Evolutionary conservation across 2,113 vertebrate genomes (phyloP), one percentile per base, ranked within the genome.

Genomic region (Dascyllus trimaculatus): DNA sequence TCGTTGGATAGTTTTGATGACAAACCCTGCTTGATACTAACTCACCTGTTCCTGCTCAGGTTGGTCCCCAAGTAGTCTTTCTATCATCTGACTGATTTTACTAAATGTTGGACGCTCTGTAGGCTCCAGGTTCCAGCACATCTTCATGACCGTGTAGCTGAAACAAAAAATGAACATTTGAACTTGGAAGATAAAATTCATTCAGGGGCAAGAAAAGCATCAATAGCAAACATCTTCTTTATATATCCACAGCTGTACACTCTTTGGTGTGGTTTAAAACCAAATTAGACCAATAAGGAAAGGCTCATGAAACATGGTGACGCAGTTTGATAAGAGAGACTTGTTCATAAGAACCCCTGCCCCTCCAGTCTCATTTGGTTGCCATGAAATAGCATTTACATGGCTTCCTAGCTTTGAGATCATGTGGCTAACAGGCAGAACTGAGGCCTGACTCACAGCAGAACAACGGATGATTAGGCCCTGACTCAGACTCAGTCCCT

Each of bases 101-200:
- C 92, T 93, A 4, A 99, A 99, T 1, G 95, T 97, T 0, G 98
- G 98, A 49, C 98, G 95, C 19, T 65, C 82, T 0, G 96, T 97
- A 0, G 98, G 96, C 83, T 98, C 96, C 92, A 99, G 91, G 79
- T 94, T 95, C 98, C 98, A 99, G 89, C 98, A 99, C 1, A 95
- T 95, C 80, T 96, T 96, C 98, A 99, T 99, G 85, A 99, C 94
- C 38, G 64, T 85, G 46, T 99, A 99, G 88, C 98, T 99, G 90
- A 57, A 80, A 71, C 21, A 26, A 67, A 35, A 51, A 80, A 49
- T 25, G 19, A 19, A 71, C 0, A n/a, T n/a, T n/a, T 14, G 26
- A 11, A 17, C 3, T 38, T 54, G 54, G 2, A 45, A 26, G 52
- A 51, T 25, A 11, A 29, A 35, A 32, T 22, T 32, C 4, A 48